Percentiles rank a stretch among this genome's conserved stretches.
phyloP scores from a whole-genome alignment of 92 coral and sea anemone species.

The Parazoanthus swiftii region DNA sequence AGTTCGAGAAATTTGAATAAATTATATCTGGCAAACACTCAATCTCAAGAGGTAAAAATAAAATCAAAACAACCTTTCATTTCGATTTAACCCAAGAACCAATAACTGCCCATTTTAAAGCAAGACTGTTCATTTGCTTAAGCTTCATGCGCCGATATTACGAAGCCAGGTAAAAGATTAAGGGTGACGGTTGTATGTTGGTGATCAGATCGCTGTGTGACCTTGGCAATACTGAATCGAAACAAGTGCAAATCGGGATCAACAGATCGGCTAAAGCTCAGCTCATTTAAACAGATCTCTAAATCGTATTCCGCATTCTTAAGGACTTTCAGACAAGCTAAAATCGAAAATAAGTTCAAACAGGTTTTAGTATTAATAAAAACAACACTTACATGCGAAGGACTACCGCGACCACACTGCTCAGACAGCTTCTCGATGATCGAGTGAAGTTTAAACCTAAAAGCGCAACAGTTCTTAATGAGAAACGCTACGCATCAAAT shows the following conservation, averaged over 20 bases:
- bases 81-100: neutral
- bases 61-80: neutral
- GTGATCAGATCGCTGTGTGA: too few species aligned
- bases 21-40: neutral
- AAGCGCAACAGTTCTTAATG: neutral
- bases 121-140: neutral
- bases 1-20: neutral
- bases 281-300: neutral
- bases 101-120: neutral
- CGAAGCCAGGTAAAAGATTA: neutral
- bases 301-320: neutral
- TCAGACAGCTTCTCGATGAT: constrained; percentile 58
- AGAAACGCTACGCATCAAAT: neutral
- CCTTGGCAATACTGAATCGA: too few species aligned
- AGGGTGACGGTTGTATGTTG: neutral
- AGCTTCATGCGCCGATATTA: neutral
- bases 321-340: neutral
- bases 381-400: constrained; percentile 53
- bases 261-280: neutral
- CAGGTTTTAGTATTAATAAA: neutral
- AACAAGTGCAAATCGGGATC: neutral
- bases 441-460: constrained; percentile 4
- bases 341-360: neutral
- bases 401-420: constrained; percentile 67
- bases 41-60: too few species aligned